Evolutionary conservation across 92 coral and sea anemone genomes (phyloP).

Genomic region (Metridium senile): DNA sequence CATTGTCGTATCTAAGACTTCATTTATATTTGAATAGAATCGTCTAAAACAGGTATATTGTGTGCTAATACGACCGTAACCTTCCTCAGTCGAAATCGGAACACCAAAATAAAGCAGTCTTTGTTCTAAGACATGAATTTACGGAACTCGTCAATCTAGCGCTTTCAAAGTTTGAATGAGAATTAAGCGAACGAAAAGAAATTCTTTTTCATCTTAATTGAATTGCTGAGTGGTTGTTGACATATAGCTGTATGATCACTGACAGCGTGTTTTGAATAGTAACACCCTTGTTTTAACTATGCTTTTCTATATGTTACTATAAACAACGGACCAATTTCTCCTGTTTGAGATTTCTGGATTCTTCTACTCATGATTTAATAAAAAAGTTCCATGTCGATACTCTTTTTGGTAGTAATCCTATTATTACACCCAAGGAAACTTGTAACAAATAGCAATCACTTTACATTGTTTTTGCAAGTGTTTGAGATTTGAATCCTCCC

Average conservation of each 20-base stretch:
- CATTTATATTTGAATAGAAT: constrained; percentile 21
- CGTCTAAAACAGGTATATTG: not conserved
- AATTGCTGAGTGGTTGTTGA: constrained; percentile 28
- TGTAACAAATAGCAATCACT: too few relatives aligned
- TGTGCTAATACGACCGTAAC: not conserved
- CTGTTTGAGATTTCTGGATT: not conserved
- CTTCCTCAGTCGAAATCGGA: not conserved
- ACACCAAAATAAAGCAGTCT: not conserved
- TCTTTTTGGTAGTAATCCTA: not conserved
- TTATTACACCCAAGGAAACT: not conserved
- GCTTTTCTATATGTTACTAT: not conserved
- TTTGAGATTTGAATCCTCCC: too few relatives aligned
- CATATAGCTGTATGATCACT: constrained; percentile 8
- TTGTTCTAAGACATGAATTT: constrained; percentile 10
- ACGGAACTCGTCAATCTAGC: constrained; percentile 5
- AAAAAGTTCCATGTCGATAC: not conserved
- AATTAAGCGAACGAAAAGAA: not conserved
- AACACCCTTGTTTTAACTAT: constrained; percentile 18
- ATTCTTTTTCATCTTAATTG: constrained; percentile 16
- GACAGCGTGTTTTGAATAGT: constrained; percentile 12
- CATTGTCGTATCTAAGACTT: not conserved
- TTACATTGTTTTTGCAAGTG: too few relatives aligned
- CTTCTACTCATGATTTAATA: not conserved
- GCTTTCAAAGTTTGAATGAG: not conserved
- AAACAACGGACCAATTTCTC: not conserved